Evolutionary conservation across 92 coral and sea anemone species (phyloP).

Genomic region (Heteractis magnifica): DNA sequence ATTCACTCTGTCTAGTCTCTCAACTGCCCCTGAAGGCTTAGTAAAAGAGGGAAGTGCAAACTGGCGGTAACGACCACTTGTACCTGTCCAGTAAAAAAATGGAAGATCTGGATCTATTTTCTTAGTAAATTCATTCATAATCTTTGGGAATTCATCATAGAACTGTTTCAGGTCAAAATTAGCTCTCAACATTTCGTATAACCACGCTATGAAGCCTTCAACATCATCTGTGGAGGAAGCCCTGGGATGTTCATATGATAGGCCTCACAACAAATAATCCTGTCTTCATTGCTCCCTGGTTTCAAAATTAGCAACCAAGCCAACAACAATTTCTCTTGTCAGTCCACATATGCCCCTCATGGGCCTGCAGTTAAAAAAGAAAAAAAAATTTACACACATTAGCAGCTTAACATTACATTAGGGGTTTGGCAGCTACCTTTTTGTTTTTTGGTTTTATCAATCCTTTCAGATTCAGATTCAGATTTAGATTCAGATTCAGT

Average conservation of each 20-base stretch:
- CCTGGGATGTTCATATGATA: slow-evolving; percentile 60
- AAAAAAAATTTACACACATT: no score
- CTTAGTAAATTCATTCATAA: slow-evolving; percentile 66
- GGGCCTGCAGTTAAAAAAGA: no score
- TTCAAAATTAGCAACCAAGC: slow-evolving; percentile 56
- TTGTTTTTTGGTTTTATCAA: no score
- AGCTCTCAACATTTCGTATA: slow-evolving; percentile 61
- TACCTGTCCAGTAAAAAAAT: slow-evolving; percentile 71
- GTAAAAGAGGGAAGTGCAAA: neutral
- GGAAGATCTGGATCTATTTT: no score
- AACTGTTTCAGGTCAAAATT: slow-evolving; percentile 62
- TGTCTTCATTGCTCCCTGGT: slow-evolving; percentile 38
- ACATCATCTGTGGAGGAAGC: slow-evolving; percentile 74
- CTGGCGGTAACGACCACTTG: slow-evolving; percentile 48
- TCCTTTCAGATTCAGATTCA: no score
- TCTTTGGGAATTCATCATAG: slow-evolving; percentile 49
- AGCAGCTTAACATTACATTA: no score
- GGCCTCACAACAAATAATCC: slow-evolving; percentile 36
- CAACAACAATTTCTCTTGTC: slow-evolving; percentile 51
- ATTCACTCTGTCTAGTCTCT: neutral
- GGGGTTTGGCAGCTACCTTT: no score
- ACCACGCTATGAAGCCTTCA: slow-evolving; percentile 41
- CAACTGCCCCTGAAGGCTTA: no score
- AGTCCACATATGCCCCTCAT: slow-evolving; percentile 42
- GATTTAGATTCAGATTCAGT: no score